These are phyloP conservation scores for Bryconaethiops microstoma DNA, from an alignment of 2,797 vertebrate species.

Conservation along the genomic window DNA sequence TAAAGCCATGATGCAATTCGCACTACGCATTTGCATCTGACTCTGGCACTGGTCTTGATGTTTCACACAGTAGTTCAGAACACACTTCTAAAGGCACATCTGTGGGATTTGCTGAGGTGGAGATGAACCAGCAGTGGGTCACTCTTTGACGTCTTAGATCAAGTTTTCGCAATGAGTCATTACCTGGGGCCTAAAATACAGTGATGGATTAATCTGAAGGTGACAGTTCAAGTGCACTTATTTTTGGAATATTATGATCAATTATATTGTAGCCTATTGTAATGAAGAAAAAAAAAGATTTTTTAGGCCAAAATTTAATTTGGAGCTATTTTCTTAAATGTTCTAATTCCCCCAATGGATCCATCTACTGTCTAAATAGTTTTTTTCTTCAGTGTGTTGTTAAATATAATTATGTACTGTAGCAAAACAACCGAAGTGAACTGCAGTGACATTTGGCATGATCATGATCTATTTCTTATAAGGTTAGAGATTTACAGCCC, in stretches of 20 bases:
- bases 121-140: not conserved
- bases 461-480: not conserved
- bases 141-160: not conserved
- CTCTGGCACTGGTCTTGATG: not conserved
- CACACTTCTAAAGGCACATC: not conserved
- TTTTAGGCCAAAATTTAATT: too few relatives aligned
- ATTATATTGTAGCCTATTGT: too few relatives aligned
- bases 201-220: not conserved
- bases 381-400: too few relatives aligned
- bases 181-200: not conserved
- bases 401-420: too few relatives aligned
- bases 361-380: too few relatives aligned
- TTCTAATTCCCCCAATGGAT: too few relatives aligned
- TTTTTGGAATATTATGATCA: too few relatives aligned
- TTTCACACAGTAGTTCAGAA: conserved; percentile 16
- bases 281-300: too few relatives aligned
- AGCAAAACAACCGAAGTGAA: too few relatives aligned
- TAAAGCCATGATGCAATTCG: conserved; percentile 10
- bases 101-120: not conserved
- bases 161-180: not conserved
- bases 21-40: not conserved
- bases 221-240: too few relatives aligned
- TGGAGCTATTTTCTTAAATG: too few relatives aligned
- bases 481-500: not conserved
- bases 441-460: too few relatives aligned